Evolutionary conservation across 2,113 vertebrate genomes (phyloP).

Genomic region (Rhinoptilus africanus): DNA sequence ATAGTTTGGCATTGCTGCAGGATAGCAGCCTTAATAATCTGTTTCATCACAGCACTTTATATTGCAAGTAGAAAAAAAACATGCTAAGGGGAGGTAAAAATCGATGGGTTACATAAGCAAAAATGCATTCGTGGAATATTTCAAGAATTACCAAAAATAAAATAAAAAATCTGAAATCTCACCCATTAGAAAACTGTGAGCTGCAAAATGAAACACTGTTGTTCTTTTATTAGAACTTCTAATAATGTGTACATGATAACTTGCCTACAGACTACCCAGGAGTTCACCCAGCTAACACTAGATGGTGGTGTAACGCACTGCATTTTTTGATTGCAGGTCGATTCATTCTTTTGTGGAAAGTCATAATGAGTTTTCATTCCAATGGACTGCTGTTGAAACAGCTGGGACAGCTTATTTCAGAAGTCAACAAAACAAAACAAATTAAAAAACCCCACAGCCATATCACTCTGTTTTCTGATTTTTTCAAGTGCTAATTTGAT

Average conservation of each 20-base stretch:
- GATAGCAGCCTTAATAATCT: not conserved
- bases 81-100: not conserved
- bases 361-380: not conserved
- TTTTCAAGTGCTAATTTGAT: not conserved
- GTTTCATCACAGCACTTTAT: not conserved
- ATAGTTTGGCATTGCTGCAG: not conserved
- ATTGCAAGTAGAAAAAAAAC: not conserved
- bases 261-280: not conserved
- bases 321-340: not conserved
- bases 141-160: not conserved
- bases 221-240: not conserved
- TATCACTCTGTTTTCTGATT: not conserved
- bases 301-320: not conserved
- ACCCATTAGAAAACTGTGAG: not conserved
- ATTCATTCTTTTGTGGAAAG: not conserved
- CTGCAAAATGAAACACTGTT: not conserved
- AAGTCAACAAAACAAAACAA: accelerated
- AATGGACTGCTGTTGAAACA: not conserved
- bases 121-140: not conserved
- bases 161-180: not conserved
- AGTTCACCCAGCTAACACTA: not conserved
- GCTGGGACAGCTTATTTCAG: not conserved
- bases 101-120: not conserved
- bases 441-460: not conserved
- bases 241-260: accelerated